Conservation (phyloP, 2,113 vertebrate species). For the Puffinus mauretanicus region DNA sequence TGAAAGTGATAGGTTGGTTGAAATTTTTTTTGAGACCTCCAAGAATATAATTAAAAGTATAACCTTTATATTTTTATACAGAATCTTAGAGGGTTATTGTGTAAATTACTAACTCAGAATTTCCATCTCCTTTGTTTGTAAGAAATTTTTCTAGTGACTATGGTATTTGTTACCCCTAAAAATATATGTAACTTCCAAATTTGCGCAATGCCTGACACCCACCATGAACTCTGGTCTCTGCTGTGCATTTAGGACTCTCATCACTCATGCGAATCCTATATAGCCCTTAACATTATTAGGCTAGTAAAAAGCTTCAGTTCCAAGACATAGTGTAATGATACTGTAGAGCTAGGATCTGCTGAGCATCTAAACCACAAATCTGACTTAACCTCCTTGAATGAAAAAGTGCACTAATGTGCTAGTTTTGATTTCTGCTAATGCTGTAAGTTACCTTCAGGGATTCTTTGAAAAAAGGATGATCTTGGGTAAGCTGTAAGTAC, state of each 20-base stretch:
- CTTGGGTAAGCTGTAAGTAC: not conserved
- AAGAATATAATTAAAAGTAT: not conserved
- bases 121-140: slow-evolving; percentile 4
- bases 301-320: not conserved
- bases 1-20: slow-evolving; percentile 23
- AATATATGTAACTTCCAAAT: not conserved
- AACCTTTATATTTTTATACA: not conserved
- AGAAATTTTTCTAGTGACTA: not conserved
- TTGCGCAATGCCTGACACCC: not conserved
- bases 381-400: not conserved
- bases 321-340: not conserved
- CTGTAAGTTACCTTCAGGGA: not conserved
- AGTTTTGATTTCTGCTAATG: not conserved
- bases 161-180: not conserved
- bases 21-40: not conserved
- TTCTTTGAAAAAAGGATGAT: not conserved
- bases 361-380: not conserved
- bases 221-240: not conserved
- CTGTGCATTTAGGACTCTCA: not conserved
- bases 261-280: not conserved
- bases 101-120: slow-evolving; percentile 1
- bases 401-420: not conserved
- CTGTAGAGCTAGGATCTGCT: not conserved
- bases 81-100: not conserved
- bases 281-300: not conserved